phyloP scores from a whole-genome alignment of 1,140 invertebrate genomes.

The Aphidius gifuensis region DNA sequence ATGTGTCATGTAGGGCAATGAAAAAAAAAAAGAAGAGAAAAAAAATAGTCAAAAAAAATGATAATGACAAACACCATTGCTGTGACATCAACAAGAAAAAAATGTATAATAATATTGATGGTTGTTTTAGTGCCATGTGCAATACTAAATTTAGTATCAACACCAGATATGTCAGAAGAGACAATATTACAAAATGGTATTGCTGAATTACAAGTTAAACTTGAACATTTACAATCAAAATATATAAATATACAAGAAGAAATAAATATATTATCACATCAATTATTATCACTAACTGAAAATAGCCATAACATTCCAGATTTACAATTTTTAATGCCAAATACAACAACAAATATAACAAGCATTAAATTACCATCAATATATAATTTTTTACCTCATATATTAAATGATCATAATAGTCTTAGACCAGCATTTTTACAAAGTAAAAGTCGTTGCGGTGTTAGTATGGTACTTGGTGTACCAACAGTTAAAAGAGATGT shows the following conservation, averaged over 20 bases:
- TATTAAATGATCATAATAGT: conserved; percentile 75
- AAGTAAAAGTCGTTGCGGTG: conserved; percentile 70
- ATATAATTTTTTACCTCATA: conserved; percentile 84
- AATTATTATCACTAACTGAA: conserved; percentile 44
- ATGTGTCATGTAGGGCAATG: no score
- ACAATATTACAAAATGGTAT: conserved; percentile 58
- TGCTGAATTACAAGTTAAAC: conserved; percentile 60
- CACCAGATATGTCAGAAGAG: conserved; percentile 54
- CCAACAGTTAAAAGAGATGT: conserved; percentile 88
- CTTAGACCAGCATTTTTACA: conserved; percentile 75
- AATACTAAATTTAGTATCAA: conserved; percentile 42
- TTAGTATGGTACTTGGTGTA: conserved; percentile 80
- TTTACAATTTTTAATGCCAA: conserved; percentile 46
- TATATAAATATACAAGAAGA: conserved; percentile 58
- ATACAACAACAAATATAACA: conserved; percentile 44
- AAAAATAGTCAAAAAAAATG: conserved; percentile 13
- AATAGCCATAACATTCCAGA: conserved; percentile 46
- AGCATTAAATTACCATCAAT: conserved; percentile 67
- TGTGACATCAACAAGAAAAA: conserved; percentile 38
- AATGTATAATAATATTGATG: conserved; percentile 41
- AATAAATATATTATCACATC: conserved; percentile 46
- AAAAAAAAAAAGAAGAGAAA: no score
- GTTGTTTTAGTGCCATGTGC: conserved; percentile 43
- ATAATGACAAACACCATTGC: conserved; percentile 44
- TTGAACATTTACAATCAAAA: conserved; percentile 60